Base-by-base conservation (phyloP, 2,888 invertebrate genomes). In the Itoplectis maculator region DNA sequence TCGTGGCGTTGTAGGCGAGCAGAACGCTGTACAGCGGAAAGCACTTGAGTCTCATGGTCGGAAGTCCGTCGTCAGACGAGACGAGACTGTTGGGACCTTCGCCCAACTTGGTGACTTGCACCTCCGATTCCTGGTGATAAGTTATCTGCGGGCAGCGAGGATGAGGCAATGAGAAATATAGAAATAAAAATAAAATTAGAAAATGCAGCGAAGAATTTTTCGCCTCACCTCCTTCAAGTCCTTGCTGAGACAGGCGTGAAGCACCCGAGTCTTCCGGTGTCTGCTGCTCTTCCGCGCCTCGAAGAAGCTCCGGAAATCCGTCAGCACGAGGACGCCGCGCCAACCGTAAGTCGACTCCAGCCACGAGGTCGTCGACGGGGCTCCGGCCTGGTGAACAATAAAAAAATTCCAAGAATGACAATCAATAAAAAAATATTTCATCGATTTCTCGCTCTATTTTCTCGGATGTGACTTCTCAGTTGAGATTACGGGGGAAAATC, bases 21-120 rank as follows among this genome's bases (percentile, higher is more conserved):
- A 97, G 94, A 84, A 97, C 94, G 0, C 97, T 97, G 91, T 96
- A 96, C 83, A 98, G 94, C 76, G 97, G 97, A 91, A 97, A 97
- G 93, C 97, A 97, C 91, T 97, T 96, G 84, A 97, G 96, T 88
- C 97, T 95, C 45, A 96, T 96, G 7, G 90, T 87, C 2, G 90
- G 90, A 49, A 90, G 81, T 54, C 88, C 89, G 40, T 91, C 92
- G 75, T 92, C 91, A 9, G 90, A 87, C 7, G 89, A 88, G 47
- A 89, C 88, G 3, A 92, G 87, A 79, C 92, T 92, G 79, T 92
- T 92, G 15, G 92, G 92, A n/a, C 92, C 90, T 81, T 92, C 92
- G n/a, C 90, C 91, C 35, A 92, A 83, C 84, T 92, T 92, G 61
- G 90, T 92, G 59, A 92, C 92, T 84, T 91, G 92, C 15, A 92